Conservation (phyloP, 2,113 vertebrate species). For the Urocolius indicus region DNA sequence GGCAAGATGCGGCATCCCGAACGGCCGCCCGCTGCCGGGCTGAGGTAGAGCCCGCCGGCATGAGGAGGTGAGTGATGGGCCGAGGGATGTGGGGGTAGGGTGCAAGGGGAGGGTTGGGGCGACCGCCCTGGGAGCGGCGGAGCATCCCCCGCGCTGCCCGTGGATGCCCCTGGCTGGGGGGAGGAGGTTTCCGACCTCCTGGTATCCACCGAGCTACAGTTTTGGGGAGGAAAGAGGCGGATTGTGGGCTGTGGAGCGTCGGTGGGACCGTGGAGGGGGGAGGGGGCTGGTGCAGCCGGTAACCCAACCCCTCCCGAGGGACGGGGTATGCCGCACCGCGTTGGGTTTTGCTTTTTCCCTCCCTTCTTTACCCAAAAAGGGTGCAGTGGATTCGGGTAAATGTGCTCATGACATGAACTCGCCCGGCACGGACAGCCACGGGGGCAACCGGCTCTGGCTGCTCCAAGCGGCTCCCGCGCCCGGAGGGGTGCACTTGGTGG, state of each 20-base stretch:
- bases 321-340: neutral
- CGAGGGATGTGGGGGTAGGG: neutral
- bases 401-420: neutral
- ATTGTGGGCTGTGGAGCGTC: neutral
- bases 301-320: neutral
- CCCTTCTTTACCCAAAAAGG: neutral
- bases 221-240: neutral
- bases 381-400: neutral
- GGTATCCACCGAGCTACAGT: no score
- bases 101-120: neutral
- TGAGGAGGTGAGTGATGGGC: constrained; percentile 53
- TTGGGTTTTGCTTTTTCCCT: neutral
- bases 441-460: neutral
- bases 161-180: neutral
- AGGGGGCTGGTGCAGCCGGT: neutral
- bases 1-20: no score
- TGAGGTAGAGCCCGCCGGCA: neutral
- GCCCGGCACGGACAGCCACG: neutral
- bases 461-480: neutral
- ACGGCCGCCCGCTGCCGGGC: neutral
- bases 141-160: neutral
- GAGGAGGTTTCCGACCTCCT: neutral
- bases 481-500: neutral
- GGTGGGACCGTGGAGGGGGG: neutral
- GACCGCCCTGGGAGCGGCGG: neutral